phyloP scores from a whole-genome alignment of 2,797 vertebrate genomes.

The Chelon auratus region DNA sequence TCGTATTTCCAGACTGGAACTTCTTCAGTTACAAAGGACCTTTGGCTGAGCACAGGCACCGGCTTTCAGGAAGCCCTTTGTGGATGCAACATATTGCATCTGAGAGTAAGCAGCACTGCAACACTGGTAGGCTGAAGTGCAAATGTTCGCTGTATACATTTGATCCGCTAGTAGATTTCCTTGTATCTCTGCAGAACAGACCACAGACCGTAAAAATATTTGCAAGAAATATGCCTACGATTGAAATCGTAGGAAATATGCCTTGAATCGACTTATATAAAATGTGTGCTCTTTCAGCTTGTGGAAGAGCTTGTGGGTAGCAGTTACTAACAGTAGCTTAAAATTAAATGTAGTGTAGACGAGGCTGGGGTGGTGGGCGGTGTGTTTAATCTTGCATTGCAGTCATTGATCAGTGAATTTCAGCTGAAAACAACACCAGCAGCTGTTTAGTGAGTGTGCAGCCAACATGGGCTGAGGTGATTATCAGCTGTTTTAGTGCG shows the following conservation, averaged over 20 bases:
- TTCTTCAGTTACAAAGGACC: not conserved
- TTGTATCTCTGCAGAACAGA: not conserved
- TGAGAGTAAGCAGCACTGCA: not conserved
- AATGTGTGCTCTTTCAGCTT: not conserved
- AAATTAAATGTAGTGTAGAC: not conserved
- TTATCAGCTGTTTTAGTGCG: constrained; percentile 12
- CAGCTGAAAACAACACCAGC: not conserved
- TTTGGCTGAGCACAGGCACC: not conserved
- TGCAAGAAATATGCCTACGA: no score
- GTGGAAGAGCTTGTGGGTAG: not conserved
- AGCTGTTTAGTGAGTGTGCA: not conserved
- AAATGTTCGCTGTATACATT: not conserved
- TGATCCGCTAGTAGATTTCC: not conserved
- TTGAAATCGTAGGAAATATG: no score
- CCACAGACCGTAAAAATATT: no score
- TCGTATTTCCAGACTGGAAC: not conserved
- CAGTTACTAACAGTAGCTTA: not conserved
- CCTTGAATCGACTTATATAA: no score
- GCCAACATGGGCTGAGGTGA: constrained; percentile 4
- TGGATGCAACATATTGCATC: no score
- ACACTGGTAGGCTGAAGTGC: not conserved
- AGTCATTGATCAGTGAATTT: constrained; percentile 10
- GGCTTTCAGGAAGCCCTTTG: not conserved
- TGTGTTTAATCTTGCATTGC: constrained; percentile 3
- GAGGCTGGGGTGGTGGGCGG: not conserved